Base-by-base conservation (phyloP, 2,113 vertebrate genomes). In the Gobio gobio region DNA sequence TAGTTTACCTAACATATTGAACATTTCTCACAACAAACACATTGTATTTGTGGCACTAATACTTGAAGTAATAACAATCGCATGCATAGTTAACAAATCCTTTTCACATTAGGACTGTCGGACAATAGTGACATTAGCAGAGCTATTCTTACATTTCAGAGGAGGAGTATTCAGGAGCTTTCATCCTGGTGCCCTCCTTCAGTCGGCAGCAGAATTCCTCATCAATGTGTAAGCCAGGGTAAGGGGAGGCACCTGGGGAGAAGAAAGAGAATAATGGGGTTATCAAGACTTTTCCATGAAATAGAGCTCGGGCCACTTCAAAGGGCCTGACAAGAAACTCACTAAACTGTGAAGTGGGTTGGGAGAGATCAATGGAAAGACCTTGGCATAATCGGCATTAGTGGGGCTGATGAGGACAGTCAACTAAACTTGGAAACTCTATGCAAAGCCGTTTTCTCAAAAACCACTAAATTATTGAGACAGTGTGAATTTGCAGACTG, bases 121-220 rank as follows among this genome's bases (percentile, higher is more conserved):
- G 70, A 73, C 43, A 73, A 26, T 26, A 16, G 51, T 59, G 13
- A 20, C 47, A 56, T 14, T 56, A 36, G 40, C 4, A 22, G 13
- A 58, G 43, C 12, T 1, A 83, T 83, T 84, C 97, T 96, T 93
- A 98, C 97, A 97, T 95, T 96, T 98, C 97, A 20, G 96, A 95
- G 29, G 96, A 96, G 4, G 96, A 94, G 85, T 98, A 98, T 66
- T 98, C 97, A 4, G 97, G 97, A 0, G 96, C 94, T 91, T 95
- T 95, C 97, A 98, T 98, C 73, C 97, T 93, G 3, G 96, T 98
- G 51, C 97, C 97, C 14, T 98, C 97, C 88, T 98, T 98, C 83
- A 98, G 94, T 33, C 94, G 91, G 83, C 95, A 96, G 91, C 97
- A 98, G 84, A 98, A 98, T 85, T 98, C 96, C 91, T 98, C 97